These are phyloP conservation scores for Dendropsophus ebraccatus DNA, from an alignment of 2,113 vertebrate species.

Conservation along the genomic window DNA sequence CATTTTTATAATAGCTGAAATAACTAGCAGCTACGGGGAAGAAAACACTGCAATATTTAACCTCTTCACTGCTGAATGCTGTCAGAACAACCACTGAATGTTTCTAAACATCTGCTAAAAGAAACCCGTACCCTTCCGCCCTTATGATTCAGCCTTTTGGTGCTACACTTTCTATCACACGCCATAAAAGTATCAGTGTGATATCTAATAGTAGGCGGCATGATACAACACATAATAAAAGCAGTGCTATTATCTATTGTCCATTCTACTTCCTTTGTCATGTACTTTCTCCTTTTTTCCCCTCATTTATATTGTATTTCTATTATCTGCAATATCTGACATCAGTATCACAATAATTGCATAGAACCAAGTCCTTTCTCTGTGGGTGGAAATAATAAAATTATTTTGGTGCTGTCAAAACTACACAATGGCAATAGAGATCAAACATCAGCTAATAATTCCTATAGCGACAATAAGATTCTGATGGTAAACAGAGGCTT, in stretches of 20 bases:
- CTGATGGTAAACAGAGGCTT: too few species aligned
- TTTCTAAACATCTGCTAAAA: background rate
- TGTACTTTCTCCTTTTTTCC: background rate
- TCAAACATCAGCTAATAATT: background rate
- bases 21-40: background rate
- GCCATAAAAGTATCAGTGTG: background rate
- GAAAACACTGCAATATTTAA: background rate
- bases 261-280: background rate
- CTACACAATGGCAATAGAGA: background rate
- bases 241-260: background rate
- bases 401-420: background rate
- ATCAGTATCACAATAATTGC: conserved; percentile 11
- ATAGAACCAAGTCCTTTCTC: background rate
- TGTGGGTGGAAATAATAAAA: background rate
- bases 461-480: too few species aligned
- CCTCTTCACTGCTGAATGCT: background rate
- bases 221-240: background rate
- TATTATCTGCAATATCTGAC: background rate
- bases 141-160: background rate
- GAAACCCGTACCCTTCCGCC: background rate
- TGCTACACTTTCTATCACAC: background rate
- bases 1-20: background rate
- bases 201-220: background rate
- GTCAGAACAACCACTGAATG: background rate
- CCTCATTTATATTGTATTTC: background rate